These are phyloP conservation scores for Polymixis lichenea DNA, from an alignment of 2,888 invertebrate species.

Conservation along the genomic window DNA sequence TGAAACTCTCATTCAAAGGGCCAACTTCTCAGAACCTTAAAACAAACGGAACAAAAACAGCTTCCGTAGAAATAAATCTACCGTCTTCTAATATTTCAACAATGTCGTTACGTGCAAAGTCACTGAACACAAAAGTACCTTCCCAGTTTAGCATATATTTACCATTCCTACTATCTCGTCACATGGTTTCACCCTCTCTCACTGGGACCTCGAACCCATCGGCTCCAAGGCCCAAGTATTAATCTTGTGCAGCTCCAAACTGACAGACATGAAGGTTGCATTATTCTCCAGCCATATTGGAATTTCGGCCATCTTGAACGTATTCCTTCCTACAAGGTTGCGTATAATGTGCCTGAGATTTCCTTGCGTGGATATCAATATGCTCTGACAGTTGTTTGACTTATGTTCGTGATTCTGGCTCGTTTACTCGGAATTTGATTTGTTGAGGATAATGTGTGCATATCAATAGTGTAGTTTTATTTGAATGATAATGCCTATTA, in stretches of 20 bases:
- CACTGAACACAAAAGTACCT: conserved; percentile 22
- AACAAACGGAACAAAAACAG: neutral
- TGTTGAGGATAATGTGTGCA: conserved; percentile 25
- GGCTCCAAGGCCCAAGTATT: conserved; percentile 68
- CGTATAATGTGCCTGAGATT: conserved; percentile 25
- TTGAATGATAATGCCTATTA: neutral
- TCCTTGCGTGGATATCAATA: conserved; percentile 44
- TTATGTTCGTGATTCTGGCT: conserved; percentile 33
- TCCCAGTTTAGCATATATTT: conserved; percentile 35
- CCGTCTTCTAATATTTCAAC: conserved; percentile 12
- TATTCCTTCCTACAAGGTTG: conserved; percentile 61
- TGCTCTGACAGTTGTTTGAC: conserved; percentile 45
- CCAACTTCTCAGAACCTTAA: neutral
- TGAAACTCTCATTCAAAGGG: neutral
- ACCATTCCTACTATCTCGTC: conserved; percentile 19
- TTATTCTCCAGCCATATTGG: conserved; percentile 65
- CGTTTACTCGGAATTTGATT: conserved; percentile 33
- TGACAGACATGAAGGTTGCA: conserved; percentile 75
- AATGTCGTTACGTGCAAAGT: conserved; percentile 6
- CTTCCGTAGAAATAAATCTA: neutral
- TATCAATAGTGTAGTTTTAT: neutral
- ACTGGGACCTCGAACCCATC: conserved; percentile 53
- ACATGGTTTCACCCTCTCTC: conserved; percentile 42
- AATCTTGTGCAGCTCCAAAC: conserved; percentile 72
- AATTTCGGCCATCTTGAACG: conserved; percentile 55